phyloP scores from a whole-genome alignment of 2,797 vertebrate species.

The Sciurus carolinensis region DNA sequence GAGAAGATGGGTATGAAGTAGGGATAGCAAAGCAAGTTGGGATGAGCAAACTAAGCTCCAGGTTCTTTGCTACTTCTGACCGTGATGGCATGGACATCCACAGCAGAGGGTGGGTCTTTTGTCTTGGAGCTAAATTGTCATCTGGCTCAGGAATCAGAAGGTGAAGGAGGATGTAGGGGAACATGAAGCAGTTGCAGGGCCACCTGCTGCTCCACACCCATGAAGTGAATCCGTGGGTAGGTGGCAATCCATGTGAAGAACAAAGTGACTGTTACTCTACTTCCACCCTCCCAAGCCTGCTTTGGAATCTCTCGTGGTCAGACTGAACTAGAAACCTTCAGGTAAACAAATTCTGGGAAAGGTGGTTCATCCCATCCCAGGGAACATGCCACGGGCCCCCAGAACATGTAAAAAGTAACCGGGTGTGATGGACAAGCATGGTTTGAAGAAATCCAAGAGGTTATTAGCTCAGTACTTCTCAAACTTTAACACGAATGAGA shows the following conservation, averaged over 20 bases:
- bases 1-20: neutral
- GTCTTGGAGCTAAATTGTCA: neutral
- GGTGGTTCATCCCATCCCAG: neutral
- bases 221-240: neutral
- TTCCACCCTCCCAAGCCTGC: neutral
- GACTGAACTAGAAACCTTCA: neutral
- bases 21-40: neutral
- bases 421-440: neutral
- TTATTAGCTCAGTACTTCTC: neutral
- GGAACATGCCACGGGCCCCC: neutral
- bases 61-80: neutral
- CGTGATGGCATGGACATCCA: neutral
- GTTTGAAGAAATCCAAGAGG: neutral
- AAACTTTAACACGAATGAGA: neutral
- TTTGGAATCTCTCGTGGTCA: neutral
- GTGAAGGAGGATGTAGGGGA: neutral
- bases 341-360: conserved; percentile 11
- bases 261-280: neutral
- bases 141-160: neutral
- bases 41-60: neutral
- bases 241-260: neutral
- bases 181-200: neutral
- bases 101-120: neutral
- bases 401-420: neutral
- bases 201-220: neutral